These are phyloP conservation scores for Caloenas nicobarica DNA, from an alignment of 2,113 vertebrate species.

Conservation along the genomic window DNA sequence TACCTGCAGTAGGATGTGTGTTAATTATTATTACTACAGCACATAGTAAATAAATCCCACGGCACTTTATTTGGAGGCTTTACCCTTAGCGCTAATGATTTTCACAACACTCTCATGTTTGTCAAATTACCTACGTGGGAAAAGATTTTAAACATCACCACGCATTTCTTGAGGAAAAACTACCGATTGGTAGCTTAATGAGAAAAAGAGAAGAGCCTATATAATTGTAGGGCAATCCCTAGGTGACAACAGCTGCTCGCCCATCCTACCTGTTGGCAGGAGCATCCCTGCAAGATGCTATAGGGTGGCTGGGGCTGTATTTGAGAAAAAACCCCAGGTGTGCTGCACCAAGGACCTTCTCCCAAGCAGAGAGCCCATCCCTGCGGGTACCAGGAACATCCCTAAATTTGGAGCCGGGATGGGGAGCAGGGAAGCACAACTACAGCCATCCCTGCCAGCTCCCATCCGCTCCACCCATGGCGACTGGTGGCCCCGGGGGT, in stretches of 20 bases:
- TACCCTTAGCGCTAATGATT: slow-evolving; percentile 21
- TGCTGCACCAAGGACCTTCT: not conserved
- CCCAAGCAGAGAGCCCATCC: not conserved
- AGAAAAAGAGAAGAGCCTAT: not conserved
- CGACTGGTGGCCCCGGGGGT: rapidly evolving
- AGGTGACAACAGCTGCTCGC: not conserved
- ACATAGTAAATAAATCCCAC: slow-evolving; percentile 52
- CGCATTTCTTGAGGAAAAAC: not conserved
- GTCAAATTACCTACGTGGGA: not conserved
- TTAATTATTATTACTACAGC: slow-evolving; percentile 50
- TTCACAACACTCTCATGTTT: not conserved
- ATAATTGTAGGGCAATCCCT: not conserved
- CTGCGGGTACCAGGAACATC: not conserved
- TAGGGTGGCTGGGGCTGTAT: not conserved
- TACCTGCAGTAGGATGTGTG: not conserved
- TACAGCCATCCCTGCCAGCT: not conserved
- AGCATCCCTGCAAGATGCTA: not conserved
- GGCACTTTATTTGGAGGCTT: not conserved
- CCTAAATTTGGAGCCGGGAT: rapidly evolving
- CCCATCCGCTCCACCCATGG: not conserved
- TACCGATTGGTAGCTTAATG: not conserved
- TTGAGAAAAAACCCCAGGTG: not conserved
- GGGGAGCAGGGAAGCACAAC: not conserved
- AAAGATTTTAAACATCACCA: not conserved
- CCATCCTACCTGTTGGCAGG: not conserved